Evolutionary conservation across 2,888 invertebrate genomes (phyloP).

Genomic region (Lithosia quadra): DNA sequence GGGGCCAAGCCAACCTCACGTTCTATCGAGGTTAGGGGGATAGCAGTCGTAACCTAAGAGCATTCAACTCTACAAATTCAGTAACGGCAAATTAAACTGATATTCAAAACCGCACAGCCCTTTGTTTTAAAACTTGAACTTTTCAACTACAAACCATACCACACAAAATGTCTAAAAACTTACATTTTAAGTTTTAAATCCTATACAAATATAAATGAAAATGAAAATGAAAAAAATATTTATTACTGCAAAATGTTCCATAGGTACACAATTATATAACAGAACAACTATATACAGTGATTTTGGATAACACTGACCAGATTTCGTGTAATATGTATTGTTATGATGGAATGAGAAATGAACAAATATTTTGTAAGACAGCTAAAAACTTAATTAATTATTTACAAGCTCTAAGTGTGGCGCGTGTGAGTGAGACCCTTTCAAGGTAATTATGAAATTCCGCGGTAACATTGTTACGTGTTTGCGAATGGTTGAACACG

Average conservation of each 20-base stretch:
- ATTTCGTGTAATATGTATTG: too few species aligned
- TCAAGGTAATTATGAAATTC: slow-evolving; percentile 40
- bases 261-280: too few species aligned
- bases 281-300: too few species aligned
- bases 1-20: neutral
- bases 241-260: too few species aligned
- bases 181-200: slow-evolving; percentile 6
- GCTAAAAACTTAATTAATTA: slow-evolving; percentile 45
- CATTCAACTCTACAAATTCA: neutral
- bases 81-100: neutral
- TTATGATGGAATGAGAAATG: too few species aligned
- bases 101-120: neutral
- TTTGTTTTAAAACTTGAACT: slow-evolving; percentile 1
- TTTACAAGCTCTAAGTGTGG: slow-evolving; percentile 20
- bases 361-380: slow-evolving; percentile 22
- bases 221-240: too few species aligned
- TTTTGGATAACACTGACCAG: too few species aligned
- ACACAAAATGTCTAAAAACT: neutral
- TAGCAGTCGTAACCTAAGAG: too few species aligned
- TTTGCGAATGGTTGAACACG: slow-evolving; percentile 14
- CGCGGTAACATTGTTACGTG: slow-evolving; percentile 18
- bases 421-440: slow-evolving; percentile 19
- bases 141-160: neutral
- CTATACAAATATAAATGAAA: slow-evolving; percentile 24
- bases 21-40: too few species aligned